Evolutionary conservation across 2,888 invertebrate species (phyloP), one percentile per base, ranked within the genome.

Genomic region (Acrocera orbiculus): DNA sequence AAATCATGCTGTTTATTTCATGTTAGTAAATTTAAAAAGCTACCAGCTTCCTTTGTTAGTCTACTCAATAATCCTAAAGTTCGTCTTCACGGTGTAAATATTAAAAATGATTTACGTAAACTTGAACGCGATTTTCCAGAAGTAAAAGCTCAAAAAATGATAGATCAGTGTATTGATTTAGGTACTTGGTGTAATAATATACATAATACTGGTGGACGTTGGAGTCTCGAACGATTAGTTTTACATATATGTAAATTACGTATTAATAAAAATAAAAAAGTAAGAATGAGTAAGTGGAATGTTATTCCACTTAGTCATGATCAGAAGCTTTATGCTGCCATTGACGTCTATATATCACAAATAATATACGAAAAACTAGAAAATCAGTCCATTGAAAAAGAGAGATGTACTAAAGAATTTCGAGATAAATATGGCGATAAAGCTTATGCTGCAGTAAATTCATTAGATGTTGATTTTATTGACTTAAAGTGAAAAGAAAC

Each of bases 91-190:
- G 75, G 75, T 16, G 66, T 73, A 24, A 72, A 71, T 47, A 67
- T 75, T 27, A 70, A 69, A 50, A 70, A 69, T 44, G 74, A 75
- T 49, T 57, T 73, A 33, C 61, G 69, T 44, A 75, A 74, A 48
- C 48, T 75, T 31, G 62, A 66, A 13, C 59, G 70, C 39, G 74
- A 75, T 53, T 75, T 70, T 47, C 54, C 59, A 3, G 67, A 68
- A 40, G 59, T 69, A 24, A 61, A 66, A 39, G 62, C 58, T 1
- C 61, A 64, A 13, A 53, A 56, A 41, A 58, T 70, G 10, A 62
- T 73, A 23, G 58, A 62, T 24, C 69, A 70, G 48, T 70, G 73
- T 42, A 44, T 72, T 10, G 75, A 75, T 46, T 58, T 67, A 37
- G 66, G 71, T 11, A 53, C 56, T 4, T 64, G 67, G 51, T 68